Evolutionary conservation across 2,888 invertebrate species (phyloP), one percentile per base, ranked within the genome.

Genomic region (Philopedon plagiatum): DNA sequence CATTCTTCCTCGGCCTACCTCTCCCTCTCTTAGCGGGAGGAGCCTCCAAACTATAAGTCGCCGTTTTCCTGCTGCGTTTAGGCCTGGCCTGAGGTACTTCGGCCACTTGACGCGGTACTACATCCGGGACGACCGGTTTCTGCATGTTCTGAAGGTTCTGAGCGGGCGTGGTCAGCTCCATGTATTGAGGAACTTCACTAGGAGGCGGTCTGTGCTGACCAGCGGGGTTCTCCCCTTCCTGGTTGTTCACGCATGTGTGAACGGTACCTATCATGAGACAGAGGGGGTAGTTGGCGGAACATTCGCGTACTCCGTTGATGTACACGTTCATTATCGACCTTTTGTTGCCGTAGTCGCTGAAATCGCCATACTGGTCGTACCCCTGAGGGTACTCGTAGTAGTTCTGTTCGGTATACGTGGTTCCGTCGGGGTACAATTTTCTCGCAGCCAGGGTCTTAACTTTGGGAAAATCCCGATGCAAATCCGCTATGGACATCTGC

Each of bases 401-500:
- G 2, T 51, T 21, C 13, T 32, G 23, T 15, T 58, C 44, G 7
- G 41, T 32, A 44, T 41, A 66, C 8, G 29, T 21, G 7, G 67
- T 37, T 1, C 21, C 66, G 5, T 67, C 72, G 0, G 73, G 73
- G 44, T 73, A 73, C 15, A 51, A 21, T 21, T 73, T 73, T 11
- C 73, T 57, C 1, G 62, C 68, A 0, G 73, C 73, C 41, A 64
- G 26, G 11, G 73, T 73, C 13, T 68, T 67, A 4, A 73, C 51
- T 19, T 54, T 34, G 5, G 63, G 44, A 11, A 63, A 61, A 23
- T 57, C 65, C 11, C 41, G 11, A 29, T 71, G 71, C 15, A 73
- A 15, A 39, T 73, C 73, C n/a, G 73, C 73, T 7, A 73, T 73
- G 26, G 68, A 73, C 64, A 73, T 64, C 39, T 73, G 73, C 1